Evolutionary conservation across 1,140 invertebrate species (phyloP), one percentile per base, ranked within the genome.

Genomic region (Diploscapter pachys): DNA sequence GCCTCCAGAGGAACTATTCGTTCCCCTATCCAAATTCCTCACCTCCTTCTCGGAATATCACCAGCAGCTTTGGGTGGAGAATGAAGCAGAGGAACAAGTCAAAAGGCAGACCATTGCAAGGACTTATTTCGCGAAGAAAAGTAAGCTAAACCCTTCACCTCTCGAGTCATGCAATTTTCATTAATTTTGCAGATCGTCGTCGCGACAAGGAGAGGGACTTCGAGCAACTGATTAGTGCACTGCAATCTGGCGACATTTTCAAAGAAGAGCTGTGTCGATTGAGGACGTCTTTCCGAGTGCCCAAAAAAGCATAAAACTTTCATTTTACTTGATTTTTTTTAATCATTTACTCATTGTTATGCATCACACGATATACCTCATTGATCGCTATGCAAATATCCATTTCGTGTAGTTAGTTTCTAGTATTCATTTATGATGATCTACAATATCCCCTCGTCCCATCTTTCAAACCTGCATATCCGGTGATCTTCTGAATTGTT

Each of bases 1-100:
- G 94, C 0, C 95, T 81, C 94, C 95, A 0, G 95, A 98, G 81
- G 94, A 96, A 85, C 95, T 99, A 88, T 98, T 98, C 87, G 93
- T 93, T 5, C 92, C 93, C 49, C 92, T 98, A 79, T 94, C 96
- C 86, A 89, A 91, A 4, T 98, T 98, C 87, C 86, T 99, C 3
- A 89, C 90, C 66, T 90, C 92, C 5, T 91, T 98, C 77, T 87
- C 88, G 11, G 95, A 98, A 86, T 94, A 94, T 1, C 89, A 91
- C 78, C 90, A 91, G 84, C 89, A 90, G 13, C 90, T 91, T 65
- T 90, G 91, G 63, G 90, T 93, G 78, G 92, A 96, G 86, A 93
- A 96, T 80, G 95, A 98, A 83, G 87, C 88, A 72, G 92, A 95
- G 86, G 92, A 94, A 82, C 89, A 94, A 78, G 91, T 91, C 4